Evolutionary conservation across 2,113 vertebrate species (phyloP).

Genomic region (Eptesicus fuscus): DNA sequence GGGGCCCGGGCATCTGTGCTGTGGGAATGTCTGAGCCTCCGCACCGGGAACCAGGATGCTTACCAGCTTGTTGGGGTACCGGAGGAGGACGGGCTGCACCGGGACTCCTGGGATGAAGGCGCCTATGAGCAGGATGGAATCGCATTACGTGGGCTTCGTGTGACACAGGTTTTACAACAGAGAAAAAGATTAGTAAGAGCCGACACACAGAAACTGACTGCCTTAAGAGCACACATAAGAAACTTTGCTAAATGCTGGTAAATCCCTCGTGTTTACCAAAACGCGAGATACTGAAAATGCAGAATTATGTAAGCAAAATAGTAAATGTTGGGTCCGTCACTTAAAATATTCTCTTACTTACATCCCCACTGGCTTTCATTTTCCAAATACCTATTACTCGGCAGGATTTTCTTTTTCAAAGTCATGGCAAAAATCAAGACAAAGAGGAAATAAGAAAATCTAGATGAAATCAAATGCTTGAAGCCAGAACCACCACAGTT

Average conservation of each 20-base stretch:
- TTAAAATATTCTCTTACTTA: not conserved
- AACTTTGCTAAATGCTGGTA: not conserved
- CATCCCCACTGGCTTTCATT: not conserved
- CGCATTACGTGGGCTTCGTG: not conserved
- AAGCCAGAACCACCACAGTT: not conserved
- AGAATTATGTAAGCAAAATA: not conserved
- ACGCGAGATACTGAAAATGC: not conserved
- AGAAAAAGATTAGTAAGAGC: not conserved
- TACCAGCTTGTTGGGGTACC: constrained; percentile 94
- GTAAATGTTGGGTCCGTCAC: not conserved
- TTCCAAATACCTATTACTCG: not conserved
- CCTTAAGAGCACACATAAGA: not conserved
- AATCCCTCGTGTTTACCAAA: not conserved
- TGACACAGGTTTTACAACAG: not conserved
- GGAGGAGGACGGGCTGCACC: constrained; percentile 93
- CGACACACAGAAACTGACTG: not conserved
- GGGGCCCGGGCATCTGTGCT: not conserved
- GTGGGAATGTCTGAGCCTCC: not conserved
- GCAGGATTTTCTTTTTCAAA: not conserved
- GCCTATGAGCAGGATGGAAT: constrained; percentile 81
- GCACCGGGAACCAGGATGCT: constrained; percentile 53
- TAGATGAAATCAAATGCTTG: not conserved
- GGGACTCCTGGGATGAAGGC: constrained; percentile 94
- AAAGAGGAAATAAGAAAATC: not conserved
- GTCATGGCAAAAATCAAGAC: not conserved